Percentiles rank a stretch among this genome's conserved stretches.
Conservation (phyloP, 2,113 vertebrate genomes). For the Antennarius striatus region DNA sequence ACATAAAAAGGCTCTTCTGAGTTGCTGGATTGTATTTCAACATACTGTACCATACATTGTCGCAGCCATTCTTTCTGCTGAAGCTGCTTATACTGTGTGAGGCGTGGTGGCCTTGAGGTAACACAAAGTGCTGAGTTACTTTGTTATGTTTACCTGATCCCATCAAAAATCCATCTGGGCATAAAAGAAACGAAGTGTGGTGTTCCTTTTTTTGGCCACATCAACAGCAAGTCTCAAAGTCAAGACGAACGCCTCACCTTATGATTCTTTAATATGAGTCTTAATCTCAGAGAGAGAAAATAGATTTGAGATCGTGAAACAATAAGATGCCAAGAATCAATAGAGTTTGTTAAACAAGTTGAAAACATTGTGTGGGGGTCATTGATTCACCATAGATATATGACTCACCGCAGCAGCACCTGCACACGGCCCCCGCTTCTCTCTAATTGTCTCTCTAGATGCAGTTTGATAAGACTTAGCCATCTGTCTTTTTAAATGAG, state of each 20-base stretch:
- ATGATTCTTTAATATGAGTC: not conserved
- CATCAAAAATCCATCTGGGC: slow-evolving; percentile 10
- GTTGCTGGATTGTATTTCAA: slow-evolving; percentile 47
- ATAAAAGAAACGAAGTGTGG: not conserved
- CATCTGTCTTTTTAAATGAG: slow-evolving; percentile 61
- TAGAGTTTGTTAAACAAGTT: slow-evolving; percentile 51
- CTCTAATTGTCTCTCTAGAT: slow-evolving; percentile 53
- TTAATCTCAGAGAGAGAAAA: slow-evolving; percentile 27
- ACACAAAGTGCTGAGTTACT: slow-evolving; percentile 57
- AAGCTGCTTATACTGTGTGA: slow-evolving; percentile 18
- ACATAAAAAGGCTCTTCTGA: no score
- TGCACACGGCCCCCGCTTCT: slow-evolving; percentile 27
- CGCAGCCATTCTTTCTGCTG: slow-evolving; percentile 47
- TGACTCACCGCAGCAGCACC: slow-evolving; percentile 16
- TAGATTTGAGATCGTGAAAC: slow-evolving; percentile 38
- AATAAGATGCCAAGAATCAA: slow-evolving; percentile 54
- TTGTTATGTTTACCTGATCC: slow-evolving; percentile 48
- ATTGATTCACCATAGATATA: slow-evolving; percentile 60
- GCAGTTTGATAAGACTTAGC: slow-evolving; percentile 44
- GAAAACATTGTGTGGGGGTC: slow-evolving; percentile 52
- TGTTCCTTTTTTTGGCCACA: not conserved
- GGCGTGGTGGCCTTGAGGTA: slow-evolving; percentile 39
- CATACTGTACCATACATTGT: slow-evolving; percentile 33
- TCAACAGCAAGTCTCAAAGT: slow-evolving; percentile 12
- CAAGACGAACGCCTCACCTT: not conserved